phyloP scores from a whole-genome alignment of 2,888 invertebrate species.

The Apodemia zela region DNA sequence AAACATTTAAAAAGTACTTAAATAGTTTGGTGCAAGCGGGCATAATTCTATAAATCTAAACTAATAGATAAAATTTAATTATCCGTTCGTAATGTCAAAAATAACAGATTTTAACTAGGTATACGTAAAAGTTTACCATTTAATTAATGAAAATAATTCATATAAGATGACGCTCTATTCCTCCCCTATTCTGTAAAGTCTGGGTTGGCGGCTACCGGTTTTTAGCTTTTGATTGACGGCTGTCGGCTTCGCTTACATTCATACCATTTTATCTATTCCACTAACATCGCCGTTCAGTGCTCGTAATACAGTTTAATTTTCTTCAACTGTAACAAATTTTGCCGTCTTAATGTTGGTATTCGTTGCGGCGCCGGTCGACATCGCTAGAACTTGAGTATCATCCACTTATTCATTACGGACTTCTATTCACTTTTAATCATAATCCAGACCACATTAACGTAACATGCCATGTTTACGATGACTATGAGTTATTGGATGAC shows the following conservation, averaged over 20 bases:
- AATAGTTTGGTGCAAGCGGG: too few species aligned
- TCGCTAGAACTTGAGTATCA: conserved; percentile 74
- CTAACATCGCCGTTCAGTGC: conserved; percentile 31
- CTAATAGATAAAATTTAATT: too few species aligned
- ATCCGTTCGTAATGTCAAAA: too few species aligned
- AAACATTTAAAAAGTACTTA: too few species aligned
- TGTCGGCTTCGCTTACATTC: conserved; percentile 72
- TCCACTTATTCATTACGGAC: conserved; percentile 75
- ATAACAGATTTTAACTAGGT: too few species aligned
- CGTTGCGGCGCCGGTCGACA: conserved; percentile 71
- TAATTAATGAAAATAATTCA: background rate
- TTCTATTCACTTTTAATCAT: conserved; percentile 75
- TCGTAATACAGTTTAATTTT: conserved; percentile 38
- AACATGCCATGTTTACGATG: conserved; percentile 35
- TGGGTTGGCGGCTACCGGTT: conserved; percentile 75
- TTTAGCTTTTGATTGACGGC: conserved; percentile 78
- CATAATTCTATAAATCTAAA: too few species aligned
- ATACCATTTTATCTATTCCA: conserved; percentile 42
- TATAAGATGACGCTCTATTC: conserved; percentile 45
- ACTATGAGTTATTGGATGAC: conserved; percentile 44
- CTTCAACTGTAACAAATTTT: conserved; percentile 24
- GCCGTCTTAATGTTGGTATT: conserved; percentile 47
- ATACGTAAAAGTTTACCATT: too few species aligned
- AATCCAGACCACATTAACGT: conserved; percentile 47
- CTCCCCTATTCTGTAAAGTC: conserved; percentile 71